Conservation (phyloP, 2,797 vertebrate species). For the Labroides dimidiatus region DNA sequence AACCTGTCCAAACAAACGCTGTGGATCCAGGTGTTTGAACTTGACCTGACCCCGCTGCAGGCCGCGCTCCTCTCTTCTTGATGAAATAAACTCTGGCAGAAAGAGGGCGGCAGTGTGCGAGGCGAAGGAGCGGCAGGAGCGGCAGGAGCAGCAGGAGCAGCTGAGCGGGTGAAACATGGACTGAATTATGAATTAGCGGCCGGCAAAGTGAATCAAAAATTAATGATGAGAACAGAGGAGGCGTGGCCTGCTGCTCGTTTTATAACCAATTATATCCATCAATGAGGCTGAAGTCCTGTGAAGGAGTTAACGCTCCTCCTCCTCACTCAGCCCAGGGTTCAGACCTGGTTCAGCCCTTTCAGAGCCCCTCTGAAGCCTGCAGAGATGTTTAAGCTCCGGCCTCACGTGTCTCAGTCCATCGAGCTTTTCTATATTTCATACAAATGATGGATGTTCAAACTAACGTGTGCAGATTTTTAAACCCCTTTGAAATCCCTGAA, state of each 20-base stretch:
- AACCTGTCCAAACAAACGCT: not conserved
- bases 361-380: constrained; percentile 30
- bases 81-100: constrained; percentile 13
- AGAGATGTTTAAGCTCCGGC: constrained; percentile 31
- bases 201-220: constrained; percentile 20
- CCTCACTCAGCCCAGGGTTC: no score
- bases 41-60: not conserved
- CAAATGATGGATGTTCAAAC: no score
- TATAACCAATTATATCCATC: not conserved
- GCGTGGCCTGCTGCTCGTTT: not conserved
- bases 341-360: no score
- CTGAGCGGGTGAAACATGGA: not conserved
- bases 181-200: constrained; percentile 41
- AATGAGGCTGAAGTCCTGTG: no score
- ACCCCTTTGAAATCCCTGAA: no score
- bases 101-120: constrained; percentile 13
- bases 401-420: constrained; percentile 6
- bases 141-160: not conserved
- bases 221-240: constrained; percentile 22
- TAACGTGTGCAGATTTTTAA: no score
- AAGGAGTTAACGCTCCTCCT: no score
- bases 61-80: not conserved
- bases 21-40: not conserved
- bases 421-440: no score
- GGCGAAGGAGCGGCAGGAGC: not conserved